Conservation (phyloP, 2,888 invertebrate species). For the Malthinus flaveolus region DNA sequence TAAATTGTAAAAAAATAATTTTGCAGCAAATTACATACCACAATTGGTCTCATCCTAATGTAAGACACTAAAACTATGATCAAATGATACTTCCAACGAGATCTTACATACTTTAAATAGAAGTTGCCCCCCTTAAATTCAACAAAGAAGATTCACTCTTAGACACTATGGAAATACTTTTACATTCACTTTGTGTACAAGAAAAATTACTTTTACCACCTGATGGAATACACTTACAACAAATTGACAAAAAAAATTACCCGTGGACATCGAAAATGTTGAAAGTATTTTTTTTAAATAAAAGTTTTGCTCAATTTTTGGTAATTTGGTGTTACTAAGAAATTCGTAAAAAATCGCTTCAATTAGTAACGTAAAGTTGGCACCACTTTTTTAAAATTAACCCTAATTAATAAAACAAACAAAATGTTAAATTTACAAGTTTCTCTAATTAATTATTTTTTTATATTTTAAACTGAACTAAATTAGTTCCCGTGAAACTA, state of each 20-base stretch:
- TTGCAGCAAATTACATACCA: constrained; percentile 45
- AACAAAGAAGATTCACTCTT: constrained; percentile 43
- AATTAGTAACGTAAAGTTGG: no score
- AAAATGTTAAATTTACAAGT: no score
- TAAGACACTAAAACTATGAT: constrained; percentile 47
- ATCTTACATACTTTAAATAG: constrained; percentile 41
- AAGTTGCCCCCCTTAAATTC: constrained; percentile 33
- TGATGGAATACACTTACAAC: constrained; percentile 11
- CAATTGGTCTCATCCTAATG: constrained; percentile 49
- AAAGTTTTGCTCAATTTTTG: no score
- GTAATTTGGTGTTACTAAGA: no score
- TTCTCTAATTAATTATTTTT: no score
- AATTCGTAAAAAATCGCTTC: no score
- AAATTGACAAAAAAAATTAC: constrained; percentile 10
- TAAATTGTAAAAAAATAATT: background rate
- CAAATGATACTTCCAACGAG: constrained; percentile 41
- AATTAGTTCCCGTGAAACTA: no score
- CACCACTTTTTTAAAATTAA: no score
- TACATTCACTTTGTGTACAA: constrained; percentile 28
- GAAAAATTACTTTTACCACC: constrained; percentile 32
- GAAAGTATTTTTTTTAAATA: background rate
- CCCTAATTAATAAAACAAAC: no score
- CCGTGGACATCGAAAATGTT: background rate
- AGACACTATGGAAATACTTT: constrained; percentile 31
- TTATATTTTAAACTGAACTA: no score